Conservation (phyloP, 2,113 vertebrate genomes). For the Prunella himalayana region DNA sequence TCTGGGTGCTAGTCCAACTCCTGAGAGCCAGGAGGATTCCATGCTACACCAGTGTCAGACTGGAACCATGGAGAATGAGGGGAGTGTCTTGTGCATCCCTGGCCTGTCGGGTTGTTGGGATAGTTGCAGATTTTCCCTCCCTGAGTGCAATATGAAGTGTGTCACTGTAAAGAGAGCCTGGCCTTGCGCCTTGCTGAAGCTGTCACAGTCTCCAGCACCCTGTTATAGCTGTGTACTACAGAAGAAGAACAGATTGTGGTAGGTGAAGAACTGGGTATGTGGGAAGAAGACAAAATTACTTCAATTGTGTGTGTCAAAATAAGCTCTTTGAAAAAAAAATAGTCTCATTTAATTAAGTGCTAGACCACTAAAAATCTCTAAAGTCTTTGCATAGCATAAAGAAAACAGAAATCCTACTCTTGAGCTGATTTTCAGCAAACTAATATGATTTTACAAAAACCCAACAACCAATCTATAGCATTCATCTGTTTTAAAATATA, state of each 20-base stretch:
- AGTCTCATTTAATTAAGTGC: not conserved
- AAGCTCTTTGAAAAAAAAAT: not conserved
- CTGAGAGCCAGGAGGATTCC: not conserved
- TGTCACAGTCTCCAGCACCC: not conserved
- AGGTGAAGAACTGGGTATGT: not conserved
- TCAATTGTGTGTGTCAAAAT: constrained; percentile 7
- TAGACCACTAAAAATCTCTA: not conserved
- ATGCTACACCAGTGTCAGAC: not conserved
- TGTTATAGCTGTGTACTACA: not conserved
- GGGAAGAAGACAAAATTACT: constrained; percentile 13
- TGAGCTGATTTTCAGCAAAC: not conserved
- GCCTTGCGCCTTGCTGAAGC: not conserved
- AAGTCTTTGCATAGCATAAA: not conserved
- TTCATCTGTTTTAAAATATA: not conserved
- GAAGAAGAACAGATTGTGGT: constrained; percentile 36
- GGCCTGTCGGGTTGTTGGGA: not conserved
- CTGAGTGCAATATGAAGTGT: not conserved
- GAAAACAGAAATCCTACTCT: not conserved
- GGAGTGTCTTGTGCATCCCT: not conserved
- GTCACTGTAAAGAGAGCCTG: not conserved
- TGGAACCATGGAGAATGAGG: not conserved
- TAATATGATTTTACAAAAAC: not conserved
- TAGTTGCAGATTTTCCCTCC: not conserved
- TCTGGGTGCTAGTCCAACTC: accelerated
- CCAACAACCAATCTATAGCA: accelerated